Conservation (phyloP, 2,888 invertebrate species). For the Thereva nobilitata region DNA sequence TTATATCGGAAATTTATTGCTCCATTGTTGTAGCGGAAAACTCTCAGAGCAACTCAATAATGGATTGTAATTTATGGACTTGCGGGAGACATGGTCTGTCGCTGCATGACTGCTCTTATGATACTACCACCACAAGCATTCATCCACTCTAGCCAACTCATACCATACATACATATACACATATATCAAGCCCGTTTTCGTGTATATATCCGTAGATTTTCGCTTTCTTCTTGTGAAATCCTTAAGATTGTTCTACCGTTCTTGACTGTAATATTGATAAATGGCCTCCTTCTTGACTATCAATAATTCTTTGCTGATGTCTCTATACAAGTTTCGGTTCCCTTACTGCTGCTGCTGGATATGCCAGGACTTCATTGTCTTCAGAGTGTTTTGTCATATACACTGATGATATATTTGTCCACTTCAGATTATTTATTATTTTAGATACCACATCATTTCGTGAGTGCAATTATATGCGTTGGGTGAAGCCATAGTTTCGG, state of each 20-base stretch:
- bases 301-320: conserved; percentile 41
- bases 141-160: background rate
- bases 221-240: conserved; percentile 13
- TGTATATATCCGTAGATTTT: conserved; percentile 6
- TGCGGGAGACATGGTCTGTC: conserved; percentile 34
- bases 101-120: conserved; percentile 10
- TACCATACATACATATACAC: too few relatives aligned
- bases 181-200: background rate
- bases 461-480: conserved; percentile 31
- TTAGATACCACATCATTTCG: conserved; percentile 28
- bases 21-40: conserved; percentile 38
- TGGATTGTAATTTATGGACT: conserved; percentile 43
- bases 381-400: conserved; percentile 41
- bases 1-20: conserved; percentile 40
- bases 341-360: conserved; percentile 15
- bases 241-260: conserved; percentile 34
- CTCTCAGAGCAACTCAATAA: conserved; percentile 41
- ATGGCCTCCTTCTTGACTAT: conserved; percentile 39
- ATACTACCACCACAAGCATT: conserved; percentile 4
- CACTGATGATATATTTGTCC: conserved; percentile 42
- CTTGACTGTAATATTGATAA: conserved; percentile 42
- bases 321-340: conserved; percentile 10
- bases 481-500: conserved; percentile 2
- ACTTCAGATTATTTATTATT: conserved; percentile 41
- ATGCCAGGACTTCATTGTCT: conserved; percentile 21